phyloP scores from a whole-genome alignment of 2,888 invertebrate genomes.

The Serripes groenlandicus region DNA sequence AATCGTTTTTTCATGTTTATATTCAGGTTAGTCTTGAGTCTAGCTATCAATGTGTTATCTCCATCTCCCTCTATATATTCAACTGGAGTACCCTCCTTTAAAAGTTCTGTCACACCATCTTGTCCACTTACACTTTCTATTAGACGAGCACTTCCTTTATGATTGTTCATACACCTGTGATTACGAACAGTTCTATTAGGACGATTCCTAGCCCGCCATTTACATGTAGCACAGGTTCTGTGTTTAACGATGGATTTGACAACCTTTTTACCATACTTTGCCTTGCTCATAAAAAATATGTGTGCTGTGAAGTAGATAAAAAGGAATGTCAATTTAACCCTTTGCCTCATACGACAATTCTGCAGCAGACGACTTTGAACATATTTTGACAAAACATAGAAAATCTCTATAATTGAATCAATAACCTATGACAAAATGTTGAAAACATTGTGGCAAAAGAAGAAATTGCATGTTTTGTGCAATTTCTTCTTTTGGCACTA shows the following conservation, averaged over 20 bases:
- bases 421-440: background rate
- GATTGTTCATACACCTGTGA: slow-evolving; percentile 44
- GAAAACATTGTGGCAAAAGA: background rate
- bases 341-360: background rate
- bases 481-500: too few relatives aligned
- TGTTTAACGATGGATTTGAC: slow-evolving; percentile 7
- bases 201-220: slow-evolving; percentile 14
- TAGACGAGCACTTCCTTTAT: slow-evolving; percentile 20
- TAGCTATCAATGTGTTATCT: slow-evolving; percentile 24
- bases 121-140: slow-evolving; percentile 34
- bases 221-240: slow-evolving; percentile 10
- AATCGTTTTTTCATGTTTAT: slow-evolving; percentile 37
- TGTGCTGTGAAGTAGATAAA: slow-evolving; percentile 5
- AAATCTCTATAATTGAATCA: background rate
- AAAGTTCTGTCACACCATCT: background rate
- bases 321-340: background rate
- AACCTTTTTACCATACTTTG: slow-evolving; percentile 20
- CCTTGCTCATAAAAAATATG: slow-evolving; percentile 17
- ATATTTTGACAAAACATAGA: background rate
- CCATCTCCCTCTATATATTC: slow-evolving; percentile 33
- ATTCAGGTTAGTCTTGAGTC: slow-evolving; percentile 17
- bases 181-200: background rate
- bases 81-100: slow-evolving; percentile 4
- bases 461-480: too few relatives aligned
- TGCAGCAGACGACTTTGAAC: background rate